A percentile compares a stretch with the other conserved stretches of the same genome.
These are phyloP conservation scores for Aulostomus chinensis DNA, from an alignment of 2,797 vertebrate genomes.

Conservation along the genomic window DNA sequence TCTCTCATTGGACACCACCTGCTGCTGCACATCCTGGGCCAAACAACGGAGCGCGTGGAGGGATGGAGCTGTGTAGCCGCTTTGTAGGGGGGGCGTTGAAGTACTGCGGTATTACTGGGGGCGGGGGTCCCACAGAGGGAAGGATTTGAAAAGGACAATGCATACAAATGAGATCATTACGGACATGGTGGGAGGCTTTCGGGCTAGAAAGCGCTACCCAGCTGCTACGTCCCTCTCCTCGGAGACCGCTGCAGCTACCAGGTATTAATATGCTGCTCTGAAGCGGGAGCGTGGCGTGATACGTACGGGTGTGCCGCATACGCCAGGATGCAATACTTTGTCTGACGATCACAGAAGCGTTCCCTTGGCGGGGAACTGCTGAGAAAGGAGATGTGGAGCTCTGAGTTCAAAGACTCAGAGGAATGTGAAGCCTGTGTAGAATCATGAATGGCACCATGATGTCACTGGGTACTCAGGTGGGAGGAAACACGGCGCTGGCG, in stretches of 20 bases:
- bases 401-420: constrained; percentile 26
- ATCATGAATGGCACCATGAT: constrained; percentile 27
- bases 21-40: constrained; percentile 58
- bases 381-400: constrained; percentile 34
- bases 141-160: constrained; percentile 67
- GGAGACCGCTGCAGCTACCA: too few species aligned
- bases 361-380: constrained; percentile 8
- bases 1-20: constrained; percentile 77
- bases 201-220: constrained; percentile 4
- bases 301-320: too few species aligned
- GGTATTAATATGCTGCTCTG: too few species aligned
- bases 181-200: constrained; percentile 47
- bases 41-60: too few species aligned
- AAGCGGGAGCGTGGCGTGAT: constrained; percentile 6
- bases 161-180: constrained; percentile 80
- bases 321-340: constrained; percentile 20
- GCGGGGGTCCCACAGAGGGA: constrained; percentile 54
- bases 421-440: constrained; percentile 20
- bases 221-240: constrained; percentile 13
- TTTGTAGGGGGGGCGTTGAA: constrained; percentile 26
- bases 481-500: too few species aligned
- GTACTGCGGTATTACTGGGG: constrained; percentile 44
- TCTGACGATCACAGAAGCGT: constrained; percentile 32
- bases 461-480: constrained; percentile 21
- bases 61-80: too few species aligned